These are phyloP conservation scores for Agonopterix alstromeriana DNA, from an alignment of 2,888 invertebrate species.

Conservation along the genomic window DNA sequence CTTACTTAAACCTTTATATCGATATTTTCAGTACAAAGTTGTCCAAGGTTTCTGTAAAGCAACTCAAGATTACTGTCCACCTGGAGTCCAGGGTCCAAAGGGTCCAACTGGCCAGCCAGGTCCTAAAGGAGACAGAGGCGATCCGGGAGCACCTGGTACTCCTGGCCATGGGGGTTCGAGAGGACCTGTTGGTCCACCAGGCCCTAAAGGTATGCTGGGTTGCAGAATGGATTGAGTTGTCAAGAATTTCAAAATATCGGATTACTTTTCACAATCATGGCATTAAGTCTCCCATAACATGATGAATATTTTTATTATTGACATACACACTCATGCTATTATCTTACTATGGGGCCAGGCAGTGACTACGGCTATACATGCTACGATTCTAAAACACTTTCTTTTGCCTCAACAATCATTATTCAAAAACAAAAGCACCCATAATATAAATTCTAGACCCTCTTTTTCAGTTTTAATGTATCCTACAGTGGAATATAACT, in stretches of 20 bases:
- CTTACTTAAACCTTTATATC: neutral
- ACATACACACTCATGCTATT: too few species aligned
- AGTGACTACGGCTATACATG: too few species aligned
- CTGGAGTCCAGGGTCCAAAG: constrained; percentile 79
- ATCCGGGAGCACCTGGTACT: constrained; percentile 81
- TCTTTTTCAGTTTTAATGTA: too few species aligned
- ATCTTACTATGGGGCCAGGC: too few species aligned
- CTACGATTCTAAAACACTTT: too few species aligned
- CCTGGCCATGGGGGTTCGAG: constrained; percentile 83
- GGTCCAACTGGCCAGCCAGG: constrained; percentile 78
- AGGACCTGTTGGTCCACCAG: constrained; percentile 80
- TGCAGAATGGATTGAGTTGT: neutral
- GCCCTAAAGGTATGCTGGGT: constrained; percentile 65
- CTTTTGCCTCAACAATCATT: neutral
- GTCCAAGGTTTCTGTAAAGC: constrained; percentile 91
- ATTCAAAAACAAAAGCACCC: neutral
- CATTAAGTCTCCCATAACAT: too few species aligned
- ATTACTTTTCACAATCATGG: too few species aligned
- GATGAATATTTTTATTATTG: too few species aligned
- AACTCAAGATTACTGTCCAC: constrained; percentile 88
- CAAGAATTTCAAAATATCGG: too few species aligned
- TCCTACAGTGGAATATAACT: too few species aligned
- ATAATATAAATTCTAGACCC: too few species aligned
- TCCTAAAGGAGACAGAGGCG: constrained; percentile 80
- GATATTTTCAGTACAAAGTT: constrained; percentile 81